Conservation (phyloP, 2,888 invertebrate species). For the Leucophenga montana region DNA sequence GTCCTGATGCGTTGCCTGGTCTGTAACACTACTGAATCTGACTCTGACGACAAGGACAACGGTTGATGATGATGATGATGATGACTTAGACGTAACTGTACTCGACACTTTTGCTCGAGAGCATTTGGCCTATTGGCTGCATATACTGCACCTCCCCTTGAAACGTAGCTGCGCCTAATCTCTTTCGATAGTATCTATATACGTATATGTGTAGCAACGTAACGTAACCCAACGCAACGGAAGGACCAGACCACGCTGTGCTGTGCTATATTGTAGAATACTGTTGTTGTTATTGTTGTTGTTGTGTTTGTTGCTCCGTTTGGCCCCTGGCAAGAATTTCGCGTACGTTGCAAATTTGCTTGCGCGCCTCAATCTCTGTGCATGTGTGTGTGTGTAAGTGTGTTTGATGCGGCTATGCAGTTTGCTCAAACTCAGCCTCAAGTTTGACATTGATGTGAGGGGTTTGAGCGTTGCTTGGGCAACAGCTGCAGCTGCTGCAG, state of each 20-base stretch:
- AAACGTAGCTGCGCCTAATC: neutral
- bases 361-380: constrained; percentile 40
- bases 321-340: constrained; percentile 61
- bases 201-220: neutral
- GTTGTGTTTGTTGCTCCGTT: neutral
- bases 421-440: constrained; percentile 10
- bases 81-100: constrained; percentile 66
- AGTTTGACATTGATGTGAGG: constrained; percentile 1
- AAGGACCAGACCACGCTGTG: no score
- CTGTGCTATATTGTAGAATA: no score
- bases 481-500: constrained; percentile 10
- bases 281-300: no score
- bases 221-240: no score
- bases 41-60: neutral
- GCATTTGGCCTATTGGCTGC: constrained; percentile 27
- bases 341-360: constrained; percentile 63
- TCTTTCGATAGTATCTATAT: neutral
- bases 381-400: constrained; percentile 33
- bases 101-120: constrained; percentile 40
- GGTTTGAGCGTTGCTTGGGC: constrained; percentile 18
- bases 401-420: constrained; percentile 5
- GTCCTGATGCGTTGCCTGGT: neutral
- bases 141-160: neutral
- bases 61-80: constrained; percentile 44
- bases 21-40: neutral